Evolutionary conservation across 2,113 vertebrate species (phyloP).

Genomic region (Indri indri): DNA sequence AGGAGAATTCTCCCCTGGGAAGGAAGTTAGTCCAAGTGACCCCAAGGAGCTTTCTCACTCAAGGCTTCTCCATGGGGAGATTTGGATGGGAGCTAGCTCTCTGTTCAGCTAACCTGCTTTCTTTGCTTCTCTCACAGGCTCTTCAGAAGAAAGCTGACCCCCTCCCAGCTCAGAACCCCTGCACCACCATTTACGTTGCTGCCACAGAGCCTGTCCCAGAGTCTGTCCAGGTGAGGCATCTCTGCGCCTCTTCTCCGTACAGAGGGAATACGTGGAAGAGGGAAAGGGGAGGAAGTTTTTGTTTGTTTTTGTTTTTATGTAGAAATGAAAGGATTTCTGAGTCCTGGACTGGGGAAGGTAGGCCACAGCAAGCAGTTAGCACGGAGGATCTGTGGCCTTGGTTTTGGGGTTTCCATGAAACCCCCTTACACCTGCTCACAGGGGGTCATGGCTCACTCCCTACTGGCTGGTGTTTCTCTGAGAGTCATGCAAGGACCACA

Average conservation of each 20-base stretch:
- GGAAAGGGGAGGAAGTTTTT: no score
- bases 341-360: neutral
- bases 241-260: neutral
- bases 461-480: neutral
- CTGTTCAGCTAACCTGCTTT: neutral
- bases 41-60: neutral
- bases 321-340: neutral
- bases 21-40: neutral
- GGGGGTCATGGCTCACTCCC: no score
- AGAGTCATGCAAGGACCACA: neutral
- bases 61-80: neutral
- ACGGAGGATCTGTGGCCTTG: neutral
- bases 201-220: conserved; percentile 60
- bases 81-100: neutral
- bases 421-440: fast-evolving
- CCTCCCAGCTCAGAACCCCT: conserved; percentile 40
- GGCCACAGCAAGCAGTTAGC: neutral
- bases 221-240: conserved; percentile 36
- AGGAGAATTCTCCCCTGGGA: neutral
- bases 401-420: neutral
- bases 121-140: conserved; percentile 11
- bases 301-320: neutral
- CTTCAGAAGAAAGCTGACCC: neutral
- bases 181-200: conserved; percentile 70
- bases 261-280: no score